These are phyloP conservation scores for Columbina picui DNA, from an alignment of 2,113 vertebrate species.

Conservation along the genomic window DNA sequence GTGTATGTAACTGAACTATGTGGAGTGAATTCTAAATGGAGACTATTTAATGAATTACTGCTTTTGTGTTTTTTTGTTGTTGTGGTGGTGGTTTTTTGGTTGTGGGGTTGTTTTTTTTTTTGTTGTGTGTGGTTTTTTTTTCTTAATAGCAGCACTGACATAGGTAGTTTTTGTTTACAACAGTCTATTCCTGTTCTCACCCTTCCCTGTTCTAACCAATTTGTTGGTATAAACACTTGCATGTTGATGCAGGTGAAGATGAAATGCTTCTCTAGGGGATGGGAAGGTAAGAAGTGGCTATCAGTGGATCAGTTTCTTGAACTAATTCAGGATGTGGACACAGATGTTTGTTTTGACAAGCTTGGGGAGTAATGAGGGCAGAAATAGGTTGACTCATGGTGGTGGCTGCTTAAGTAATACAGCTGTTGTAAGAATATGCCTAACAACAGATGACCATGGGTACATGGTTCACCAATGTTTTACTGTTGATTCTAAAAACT, in stretches of 20 bases:
- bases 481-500: not conserved
- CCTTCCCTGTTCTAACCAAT: not conserved
- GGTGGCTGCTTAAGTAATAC: not conserved
- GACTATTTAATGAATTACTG: not conserved
- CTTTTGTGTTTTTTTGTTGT: too few relatives aligned
- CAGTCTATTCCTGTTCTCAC: not conserved
- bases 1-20: not conserved
- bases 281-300: not conserved
- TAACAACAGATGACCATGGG: not conserved
- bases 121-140: not conserved
- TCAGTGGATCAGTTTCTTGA: not conserved
- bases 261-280: not conserved
- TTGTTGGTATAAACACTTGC: not conserved
- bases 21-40: not conserved
- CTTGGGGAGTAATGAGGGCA: not conserved
- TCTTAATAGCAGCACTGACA: not conserved
- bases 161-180: not conserved
- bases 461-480: not conserved
- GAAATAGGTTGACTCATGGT: not conserved
- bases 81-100: too few relatives aligned
- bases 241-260: not conserved
- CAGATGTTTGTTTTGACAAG: conserved; percentile 1
- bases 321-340: not conserved
- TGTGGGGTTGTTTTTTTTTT: too few relatives aligned
- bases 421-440: not conserved